Evolutionary conservation across 2,113 vertebrate species (phyloP), one percentile per base, ranked within the genome.

Genomic region (Bufo bufo): DNA sequence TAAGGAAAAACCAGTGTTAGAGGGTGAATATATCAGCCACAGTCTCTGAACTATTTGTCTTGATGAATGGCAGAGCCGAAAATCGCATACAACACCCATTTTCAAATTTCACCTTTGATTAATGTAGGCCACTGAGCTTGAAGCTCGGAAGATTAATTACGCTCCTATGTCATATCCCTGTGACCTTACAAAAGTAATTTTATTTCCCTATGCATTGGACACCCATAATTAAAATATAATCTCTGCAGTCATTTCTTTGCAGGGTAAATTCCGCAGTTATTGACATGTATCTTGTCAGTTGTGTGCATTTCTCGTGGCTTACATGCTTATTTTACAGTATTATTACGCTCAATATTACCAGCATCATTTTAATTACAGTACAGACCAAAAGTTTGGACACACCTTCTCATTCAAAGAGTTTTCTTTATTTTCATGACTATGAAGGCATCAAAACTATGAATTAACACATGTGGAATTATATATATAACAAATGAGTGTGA

Each of bases 101-200:
- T 84, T 84, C 63, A 84, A 71, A 84, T 84, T 84, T 84, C 82
- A 84, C 82, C 82, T 84, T 84, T 84, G 63, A 84, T 84, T 69
- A 84, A 84, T 84, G 82, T 84, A 84, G 82, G 65, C 82, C 82
- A 84, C 65, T 54, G 82, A 84, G 82, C 82, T 84, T 84, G 82
- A 54, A 71, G 82, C 63, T 50, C 49, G 65, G 82, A 84, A 84
- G 82, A 84, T 84, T 84, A 84, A 84, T 84, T 84, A 84, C 49
- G 47, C 23, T 84, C 82, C 82, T 69, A 84, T 84, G 82, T 84
- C 82, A 84, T 84, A 84, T 84, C 63, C 82, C n/a, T 84, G 63
- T 84, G 82, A 84, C 82, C 82, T 84, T 84, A 84, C 63, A 84
- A 69, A 84, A 84, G 82, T 84, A 84, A 84, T 84, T 71, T 84